phyloP scores from a whole-genome alignment of 2,888 invertebrate species.

The Dyspetes luteomarginatus region DNA sequence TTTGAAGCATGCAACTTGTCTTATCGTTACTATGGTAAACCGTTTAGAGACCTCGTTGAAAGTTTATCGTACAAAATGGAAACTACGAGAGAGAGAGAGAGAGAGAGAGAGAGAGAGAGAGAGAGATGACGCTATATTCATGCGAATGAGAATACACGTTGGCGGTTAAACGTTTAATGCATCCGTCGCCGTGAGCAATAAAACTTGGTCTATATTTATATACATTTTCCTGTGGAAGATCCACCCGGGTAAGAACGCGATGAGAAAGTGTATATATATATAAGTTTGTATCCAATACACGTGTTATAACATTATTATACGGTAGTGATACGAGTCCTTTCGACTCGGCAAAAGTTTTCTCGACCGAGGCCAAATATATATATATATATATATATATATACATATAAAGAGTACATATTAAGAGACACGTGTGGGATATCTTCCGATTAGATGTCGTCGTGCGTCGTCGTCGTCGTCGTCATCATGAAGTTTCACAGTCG shows the following conservation, averaged over 20 bases:
- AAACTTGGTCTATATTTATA: not conserved
- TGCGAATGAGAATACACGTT: not conserved
- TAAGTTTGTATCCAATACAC: not conserved
- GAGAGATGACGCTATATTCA: not conserved
- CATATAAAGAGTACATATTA: no score
- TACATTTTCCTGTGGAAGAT: not conserved
- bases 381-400: not conserved
- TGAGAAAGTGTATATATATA: not conserved
- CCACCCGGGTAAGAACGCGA: not conserved
- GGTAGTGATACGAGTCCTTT: slow-evolving; percentile 15
- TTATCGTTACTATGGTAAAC: no score
- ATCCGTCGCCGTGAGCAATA: slow-evolving; percentile 14
- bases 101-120: not conserved
- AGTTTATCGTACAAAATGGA: not conserved
- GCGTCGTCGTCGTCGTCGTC: not conserved
- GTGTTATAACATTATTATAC: slow-evolving; percentile 4
- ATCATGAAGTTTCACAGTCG: not conserved
- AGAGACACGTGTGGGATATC: slow-evolving; percentile 9
- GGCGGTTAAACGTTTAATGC: not conserved
- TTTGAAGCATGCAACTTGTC: not conserved
- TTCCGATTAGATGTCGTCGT: slow-evolving; percentile 31
- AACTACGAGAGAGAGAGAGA: not conserved
- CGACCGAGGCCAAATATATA: slow-evolving; percentile 3
- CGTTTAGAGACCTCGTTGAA: not conserved
- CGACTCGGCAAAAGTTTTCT: slow-evolving; percentile 25